Conservation (phyloP, 1,140 invertebrate genomes). For the Lethrus apterus region DNA sequence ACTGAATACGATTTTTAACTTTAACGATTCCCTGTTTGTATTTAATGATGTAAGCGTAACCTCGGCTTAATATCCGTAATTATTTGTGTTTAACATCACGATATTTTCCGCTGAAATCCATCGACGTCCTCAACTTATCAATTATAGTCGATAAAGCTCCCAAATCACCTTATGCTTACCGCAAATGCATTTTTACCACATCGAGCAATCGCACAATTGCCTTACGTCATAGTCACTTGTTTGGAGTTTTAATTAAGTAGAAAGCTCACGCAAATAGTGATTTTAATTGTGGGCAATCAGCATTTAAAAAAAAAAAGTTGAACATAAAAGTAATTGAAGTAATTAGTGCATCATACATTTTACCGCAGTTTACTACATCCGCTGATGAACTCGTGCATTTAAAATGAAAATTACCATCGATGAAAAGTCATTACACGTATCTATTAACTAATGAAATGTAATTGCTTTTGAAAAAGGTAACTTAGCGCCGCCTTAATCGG, state of each 20-base stretch:
- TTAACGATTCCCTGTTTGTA: constrained; percentile 13
- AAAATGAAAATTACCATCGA: constrained; percentile 9
- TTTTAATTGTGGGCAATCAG: constrained; percentile 20
- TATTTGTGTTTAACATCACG: constrained; percentile 5
- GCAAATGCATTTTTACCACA: background rate
- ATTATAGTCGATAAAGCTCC: background rate
- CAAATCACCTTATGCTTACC: background rate
- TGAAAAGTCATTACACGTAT: constrained; percentile 3
- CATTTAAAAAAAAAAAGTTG: constrained; percentile 15
- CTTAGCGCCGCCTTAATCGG: no score
- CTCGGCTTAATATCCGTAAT: constrained; percentile 9
- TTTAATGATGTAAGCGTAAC: constrained; percentile 15
- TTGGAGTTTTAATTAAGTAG: constrained; percentile 12
- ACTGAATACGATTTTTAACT: no score
- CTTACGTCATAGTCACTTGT: background rate
- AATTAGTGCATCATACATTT: constrained; percentile 14
- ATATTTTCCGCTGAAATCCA: background rate
- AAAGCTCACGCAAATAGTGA: constrained; percentile 19
- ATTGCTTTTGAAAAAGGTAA: no score
- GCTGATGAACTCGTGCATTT: background rate
- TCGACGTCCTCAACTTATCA: background rate
- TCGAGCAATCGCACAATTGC: background rate
- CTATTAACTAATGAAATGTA: constrained; percentile 11
- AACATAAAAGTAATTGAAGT: constrained; percentile 20
- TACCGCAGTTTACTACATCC: constrained; percentile 4